Conservation (phyloP, 2,888 invertebrate species). For the Rhagium mordax region DNA sequence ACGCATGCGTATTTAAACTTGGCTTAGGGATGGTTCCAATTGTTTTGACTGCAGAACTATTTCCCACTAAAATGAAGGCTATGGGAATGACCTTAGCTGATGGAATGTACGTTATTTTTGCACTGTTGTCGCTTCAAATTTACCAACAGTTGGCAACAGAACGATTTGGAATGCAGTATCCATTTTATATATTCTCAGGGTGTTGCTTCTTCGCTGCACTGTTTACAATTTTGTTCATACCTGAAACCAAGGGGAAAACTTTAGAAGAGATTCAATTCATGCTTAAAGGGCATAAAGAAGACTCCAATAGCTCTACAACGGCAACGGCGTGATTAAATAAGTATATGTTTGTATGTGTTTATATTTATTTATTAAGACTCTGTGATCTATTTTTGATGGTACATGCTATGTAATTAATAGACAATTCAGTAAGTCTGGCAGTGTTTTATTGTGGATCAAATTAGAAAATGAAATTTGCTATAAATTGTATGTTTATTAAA, state of each 20-base stretch:
- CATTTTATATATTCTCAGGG: slow-evolving; percentile 64
- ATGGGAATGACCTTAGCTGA: slow-evolving; percentile 67
- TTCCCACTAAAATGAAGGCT: slow-evolving; percentile 67
- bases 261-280: slow-evolving; percentile 66
- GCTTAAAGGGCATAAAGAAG: slow-evolving; percentile 60
- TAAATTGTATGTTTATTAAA: neutral
- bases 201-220: slow-evolving; percentile 62
- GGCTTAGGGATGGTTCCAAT: slow-evolving; percentile 67
- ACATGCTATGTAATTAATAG: neutral
- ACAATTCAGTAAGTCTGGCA: neutral
- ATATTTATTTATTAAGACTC: neutral
- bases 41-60: slow-evolving; percentile 66
- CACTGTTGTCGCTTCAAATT: slow-evolving; percentile 62
- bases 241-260: slow-evolving; percentile 66
- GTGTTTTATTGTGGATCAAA: neutral
- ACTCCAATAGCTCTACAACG: neutral
- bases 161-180: slow-evolving; percentile 63
- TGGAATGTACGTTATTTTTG: slow-evolving; percentile 63
- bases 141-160: slow-evolving; percentile 60
- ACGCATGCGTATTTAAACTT: slow-evolving; percentile 64
- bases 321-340: neutral
- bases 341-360: neutral
- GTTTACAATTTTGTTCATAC: slow-evolving; percentile 63
- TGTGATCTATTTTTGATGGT: neutral
- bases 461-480: too few species aligned